Conservation (phyloP, 2,797 vertebrate genomes). For the Bucorvus abyssinicus region DNA sequence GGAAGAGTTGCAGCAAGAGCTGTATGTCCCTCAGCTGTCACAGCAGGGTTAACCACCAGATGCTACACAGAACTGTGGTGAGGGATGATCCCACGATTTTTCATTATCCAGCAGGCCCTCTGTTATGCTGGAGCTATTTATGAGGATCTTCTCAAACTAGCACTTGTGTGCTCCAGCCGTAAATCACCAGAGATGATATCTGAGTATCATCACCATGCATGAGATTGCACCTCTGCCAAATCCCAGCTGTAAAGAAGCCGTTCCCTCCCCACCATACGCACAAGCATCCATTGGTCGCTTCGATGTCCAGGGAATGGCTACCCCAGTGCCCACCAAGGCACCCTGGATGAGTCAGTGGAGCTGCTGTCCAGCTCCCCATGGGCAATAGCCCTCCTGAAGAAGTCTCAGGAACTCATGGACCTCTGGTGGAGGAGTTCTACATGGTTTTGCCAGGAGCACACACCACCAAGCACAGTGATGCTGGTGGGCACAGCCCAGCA, state of each 20-base stretch:
- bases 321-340: neutral
- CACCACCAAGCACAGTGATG: rapidly evolving
- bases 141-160: conserved; percentile 40
- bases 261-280: neutral
- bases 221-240: conserved; percentile 18
- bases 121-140: conserved; percentile 41
- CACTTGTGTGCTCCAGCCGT: neutral
- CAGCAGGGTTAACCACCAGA: neutral
- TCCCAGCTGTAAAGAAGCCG: conserved; percentile 18
- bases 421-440: neutral
- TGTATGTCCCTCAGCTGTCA: neutral
- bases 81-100: conserved; percentile 22
- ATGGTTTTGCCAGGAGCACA: rapidly evolving
- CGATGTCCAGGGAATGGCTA: rapidly evolving
- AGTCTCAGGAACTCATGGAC: neutral
- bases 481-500: neutral
- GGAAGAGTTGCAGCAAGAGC: neutral
- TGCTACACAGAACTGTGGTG: neutral
- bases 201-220: conserved; percentile 36
- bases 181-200: conserved; percentile 59
- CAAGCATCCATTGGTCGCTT: neutral
- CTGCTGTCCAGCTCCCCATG: neutral
- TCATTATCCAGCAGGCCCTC: conserved; percentile 48
- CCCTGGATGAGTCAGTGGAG: neutral
- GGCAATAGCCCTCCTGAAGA: neutral